A percentile compares a stretch with the other conserved stretches of the same genome.
Conservation (phyloP, 2,888 invertebrate genomes). For the Harpagoxenus sublaevis region DNA sequence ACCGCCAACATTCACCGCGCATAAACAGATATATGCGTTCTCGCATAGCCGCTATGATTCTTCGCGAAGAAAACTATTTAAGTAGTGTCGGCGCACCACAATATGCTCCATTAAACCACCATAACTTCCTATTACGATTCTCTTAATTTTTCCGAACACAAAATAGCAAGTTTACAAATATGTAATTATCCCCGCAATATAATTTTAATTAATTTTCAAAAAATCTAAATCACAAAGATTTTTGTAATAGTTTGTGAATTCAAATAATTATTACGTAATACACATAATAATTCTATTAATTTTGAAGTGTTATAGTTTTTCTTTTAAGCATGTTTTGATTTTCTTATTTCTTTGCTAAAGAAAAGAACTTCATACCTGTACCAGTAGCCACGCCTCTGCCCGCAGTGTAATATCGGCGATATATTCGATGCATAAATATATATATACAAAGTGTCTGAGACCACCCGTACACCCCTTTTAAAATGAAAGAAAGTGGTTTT, state of each 20-base stretch:
- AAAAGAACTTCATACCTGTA: conserved; percentile 36
- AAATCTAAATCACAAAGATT: background rate
- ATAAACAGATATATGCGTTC: conserved; percentile 23
- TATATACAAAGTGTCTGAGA: background rate
- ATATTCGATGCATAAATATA: conserved; percentile 22
- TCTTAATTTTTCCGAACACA: background rate
- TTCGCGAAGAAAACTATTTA: conserved; percentile 7
- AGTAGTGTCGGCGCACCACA: background rate
- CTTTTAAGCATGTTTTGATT: background rate
- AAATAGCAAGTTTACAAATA: background rate
- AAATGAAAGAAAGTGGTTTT: no score
- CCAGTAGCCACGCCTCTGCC: conserved; percentile 66
- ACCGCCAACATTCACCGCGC: conserved; percentile 21
- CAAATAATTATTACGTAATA: background rate
- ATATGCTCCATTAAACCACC: conserved; percentile 2
- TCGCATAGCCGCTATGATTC: background rate
- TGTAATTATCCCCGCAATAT: background rate
- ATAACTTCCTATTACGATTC: conserved; percentile 10
- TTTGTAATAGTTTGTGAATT: background rate
- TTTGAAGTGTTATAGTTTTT: background rate
- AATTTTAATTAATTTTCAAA: background rate
- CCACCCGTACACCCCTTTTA: no score
- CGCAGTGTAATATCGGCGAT: conserved; percentile 55
- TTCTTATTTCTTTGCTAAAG: background rate
- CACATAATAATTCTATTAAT: background rate